Conservation (phyloP, 2,113 vertebrate species). For the Columba livia region DNA sequence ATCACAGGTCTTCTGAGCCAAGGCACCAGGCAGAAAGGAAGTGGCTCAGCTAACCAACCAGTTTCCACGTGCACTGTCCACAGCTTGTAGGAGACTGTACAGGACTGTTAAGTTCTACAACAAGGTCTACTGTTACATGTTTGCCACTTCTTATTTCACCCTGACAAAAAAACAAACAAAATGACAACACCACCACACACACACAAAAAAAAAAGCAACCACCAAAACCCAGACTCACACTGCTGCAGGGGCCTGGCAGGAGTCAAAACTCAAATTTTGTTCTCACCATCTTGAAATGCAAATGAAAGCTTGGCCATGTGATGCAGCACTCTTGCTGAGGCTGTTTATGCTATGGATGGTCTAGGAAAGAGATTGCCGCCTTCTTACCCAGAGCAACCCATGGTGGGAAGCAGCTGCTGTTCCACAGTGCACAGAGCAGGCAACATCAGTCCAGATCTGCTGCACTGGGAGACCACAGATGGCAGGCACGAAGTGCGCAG, state of each 20-base stretch:
- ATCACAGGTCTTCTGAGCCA: background rate
- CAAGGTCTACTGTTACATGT: accelerated
- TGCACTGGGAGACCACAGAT: background rate
- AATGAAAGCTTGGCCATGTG: background rate
- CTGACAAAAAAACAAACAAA: background rate
- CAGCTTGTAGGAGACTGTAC: accelerated
- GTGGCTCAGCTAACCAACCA: background rate
- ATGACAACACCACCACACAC: too few relatives aligned
- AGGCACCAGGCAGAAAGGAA: background rate
- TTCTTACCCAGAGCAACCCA: background rate
- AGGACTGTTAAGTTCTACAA: background rate
- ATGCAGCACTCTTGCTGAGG: background rate
- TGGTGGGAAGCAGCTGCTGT: background rate
- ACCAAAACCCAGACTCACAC: background rate
- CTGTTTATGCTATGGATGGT: too few relatives aligned
- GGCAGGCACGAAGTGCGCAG: background rate
- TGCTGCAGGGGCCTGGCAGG: background rate
- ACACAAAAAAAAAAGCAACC: background rate
- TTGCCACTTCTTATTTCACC: background rate
- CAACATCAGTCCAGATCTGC: background rate
- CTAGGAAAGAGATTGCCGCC: background rate
- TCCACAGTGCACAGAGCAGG: background rate
- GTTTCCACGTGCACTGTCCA: too few relatives aligned
- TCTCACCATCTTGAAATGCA: background rate
- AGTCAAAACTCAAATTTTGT: background rate